Base-by-base conservation (phyloP, 2,888 invertebrate species). In the Nezara viridula region DNA sequence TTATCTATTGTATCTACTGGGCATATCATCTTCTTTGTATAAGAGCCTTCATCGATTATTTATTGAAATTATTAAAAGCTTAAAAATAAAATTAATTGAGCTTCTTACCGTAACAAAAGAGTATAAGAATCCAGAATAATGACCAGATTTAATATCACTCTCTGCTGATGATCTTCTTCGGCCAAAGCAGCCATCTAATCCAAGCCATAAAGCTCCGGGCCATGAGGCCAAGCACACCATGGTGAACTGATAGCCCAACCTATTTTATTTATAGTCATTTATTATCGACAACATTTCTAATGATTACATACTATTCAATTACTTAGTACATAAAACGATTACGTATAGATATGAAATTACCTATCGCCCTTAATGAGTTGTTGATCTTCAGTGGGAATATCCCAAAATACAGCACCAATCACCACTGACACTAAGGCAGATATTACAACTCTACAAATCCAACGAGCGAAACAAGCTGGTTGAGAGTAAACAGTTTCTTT, bases 331-430 rank as follows among this genome's bases (percentile, higher is more conserved):
- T 16, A 27, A n/a, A n/a, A n/a, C n/a, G n/a, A n/a, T n/a, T n/a
- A 44, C 44, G 10, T 10, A 44, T 12, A 81, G 81, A n/a, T 14
- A 10, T 44, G n/a, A n/a, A 52, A 55, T 55, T 89, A 92, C 92
- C 92, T 91, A 86, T 92, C 92, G 50, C 91, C 91, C 55, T 91
- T 91, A 10, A 91, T 90, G 10, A 92, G 92, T 93, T 96, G 95
- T 5, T 95, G 94, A 92, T 97, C 97, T 7, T 96, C 95, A 60
- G 95, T 94, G 1, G 97, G 96, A 9, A 98, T 95, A 92, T 98
- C 97, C 97, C 98, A 98, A 93, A 97, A 98, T 91, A 98, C 95
- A 91, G 97, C 96, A 73, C 98, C 98, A 52, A 97, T 95, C 91
- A 97, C 94, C 88, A 98, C 94, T 6, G 98, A 98, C 92, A 98